phyloP scores from a whole-genome alignment of 2,113 vertebrate genomes.

The Aspiorhynchus laticeps region DNA sequence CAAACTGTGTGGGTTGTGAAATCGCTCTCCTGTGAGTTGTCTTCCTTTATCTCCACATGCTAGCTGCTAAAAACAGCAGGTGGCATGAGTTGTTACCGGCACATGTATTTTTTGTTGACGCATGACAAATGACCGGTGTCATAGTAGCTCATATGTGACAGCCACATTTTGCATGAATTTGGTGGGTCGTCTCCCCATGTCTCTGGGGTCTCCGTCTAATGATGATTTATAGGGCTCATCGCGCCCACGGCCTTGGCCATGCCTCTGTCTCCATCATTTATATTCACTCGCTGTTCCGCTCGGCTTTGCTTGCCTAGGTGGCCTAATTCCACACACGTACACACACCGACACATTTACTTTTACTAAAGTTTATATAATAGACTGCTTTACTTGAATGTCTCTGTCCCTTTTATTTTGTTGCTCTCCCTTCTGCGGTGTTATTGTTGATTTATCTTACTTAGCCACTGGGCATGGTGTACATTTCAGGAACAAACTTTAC shows the following conservation, averaged over 20 bases:
- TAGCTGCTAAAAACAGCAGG: slow-evolving; percentile 26
- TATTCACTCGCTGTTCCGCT: slow-evolving; percentile 11
- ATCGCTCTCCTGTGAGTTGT: slow-evolving; percentile 11
- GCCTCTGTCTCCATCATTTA: slow-evolving; percentile 32
- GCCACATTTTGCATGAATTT: slow-evolving; percentile 34
- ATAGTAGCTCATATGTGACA: slow-evolving; percentile 9
- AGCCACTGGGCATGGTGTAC: neutral
- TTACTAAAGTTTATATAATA: slow-evolving; percentile 16
- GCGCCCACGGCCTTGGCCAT: slow-evolving; percentile 6
- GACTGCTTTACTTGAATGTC: neutral
- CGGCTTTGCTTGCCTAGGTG: slow-evolving; percentile 19
- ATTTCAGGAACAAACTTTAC: neutral
- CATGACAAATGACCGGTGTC: slow-evolving; percentile 35
- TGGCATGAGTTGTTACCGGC: neutral
- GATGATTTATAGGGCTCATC: slow-evolving; percentile 40
- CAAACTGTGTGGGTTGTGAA: slow-evolving; percentile 12
- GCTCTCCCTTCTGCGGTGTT: neutral
- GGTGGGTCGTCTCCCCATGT: slow-evolving; percentile 13
- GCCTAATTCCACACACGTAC: slow-evolving; percentile 40
- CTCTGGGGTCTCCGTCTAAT: slow-evolving; percentile 27
- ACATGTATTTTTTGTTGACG: slow-evolving; percentile 22
- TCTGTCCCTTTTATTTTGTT: neutral
- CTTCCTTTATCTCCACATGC: slow-evolving; percentile 15
- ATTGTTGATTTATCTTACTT: neutral
- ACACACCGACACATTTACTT: slow-evolving; percentile 19